Evolutionary conservation across 53 echinoderm and acorn worm species (phyloP).

Genomic region (Stichopus horrens): DNA sequence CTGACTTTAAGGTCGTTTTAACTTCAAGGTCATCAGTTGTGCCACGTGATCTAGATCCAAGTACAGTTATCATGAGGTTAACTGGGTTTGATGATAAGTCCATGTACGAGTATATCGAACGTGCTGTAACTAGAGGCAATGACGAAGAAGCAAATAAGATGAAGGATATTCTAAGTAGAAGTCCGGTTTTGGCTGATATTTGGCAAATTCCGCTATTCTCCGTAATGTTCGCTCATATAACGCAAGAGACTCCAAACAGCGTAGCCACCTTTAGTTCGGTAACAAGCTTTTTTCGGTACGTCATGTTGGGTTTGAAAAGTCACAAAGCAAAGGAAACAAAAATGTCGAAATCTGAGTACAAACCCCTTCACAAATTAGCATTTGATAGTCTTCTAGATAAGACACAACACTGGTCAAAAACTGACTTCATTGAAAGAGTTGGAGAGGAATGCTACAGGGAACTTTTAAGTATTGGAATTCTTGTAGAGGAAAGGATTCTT

Average conservation of each 20-base stretch:
- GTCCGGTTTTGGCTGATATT: neutral
- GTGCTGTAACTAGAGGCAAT: neutral
- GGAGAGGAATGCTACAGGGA: neutral
- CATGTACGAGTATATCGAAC: neutral
- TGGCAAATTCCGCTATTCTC: conserved; percentile 34
- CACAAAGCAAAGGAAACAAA: neutral
- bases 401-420: conserved; percentile 1
- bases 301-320: conserved; percentile 15
- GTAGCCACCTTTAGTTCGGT: neutral
- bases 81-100: conserved; percentile 4
- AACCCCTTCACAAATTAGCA: neutral
- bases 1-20: neutral
- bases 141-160: neutral
- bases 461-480: conserved; percentile 1
- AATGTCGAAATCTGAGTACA: neutral
- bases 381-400: neutral
- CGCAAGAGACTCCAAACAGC: neutral
- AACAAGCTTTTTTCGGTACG: conserved; percentile 14
- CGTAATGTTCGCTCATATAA: conserved; percentile 37
- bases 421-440: neutral
- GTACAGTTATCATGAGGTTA: neutral
- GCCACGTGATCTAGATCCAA: neutral
- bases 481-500: conserved; percentile 1
- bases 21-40: conserved; percentile 4
- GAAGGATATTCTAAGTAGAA: neutral